Conservation (phyloP, 2,888 invertebrate genomes). For the Dicyrtomina minuta region DNA sequence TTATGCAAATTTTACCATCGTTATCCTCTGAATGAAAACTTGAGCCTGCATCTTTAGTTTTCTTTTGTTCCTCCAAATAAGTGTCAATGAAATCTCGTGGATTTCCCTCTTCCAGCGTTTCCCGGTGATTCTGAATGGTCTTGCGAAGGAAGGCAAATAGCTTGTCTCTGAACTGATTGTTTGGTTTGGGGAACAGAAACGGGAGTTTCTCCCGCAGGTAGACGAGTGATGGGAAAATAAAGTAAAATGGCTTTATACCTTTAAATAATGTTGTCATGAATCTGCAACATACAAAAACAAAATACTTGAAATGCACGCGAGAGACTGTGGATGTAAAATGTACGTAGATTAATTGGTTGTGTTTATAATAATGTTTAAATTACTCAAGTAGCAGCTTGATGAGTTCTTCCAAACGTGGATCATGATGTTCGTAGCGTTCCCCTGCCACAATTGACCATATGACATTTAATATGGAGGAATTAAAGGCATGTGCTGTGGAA, state of each 20-base stretch:
- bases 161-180: neutral
- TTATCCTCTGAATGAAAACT: neutral
- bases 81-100: conserved; percentile 24
- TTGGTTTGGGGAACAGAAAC: neutral
- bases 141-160: conserved; percentile 9
- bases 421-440: too few relatives aligned
- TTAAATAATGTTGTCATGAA: neutral
- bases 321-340: too few relatives aligned
- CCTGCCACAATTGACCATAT: too few relatives aligned
- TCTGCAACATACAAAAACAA: too few relatives aligned
- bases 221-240: neutral
- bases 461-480: too few relatives aligned
- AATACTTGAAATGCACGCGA: too few relatives aligned
- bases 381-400: neutral
- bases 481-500: too few relatives aligned
- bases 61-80: neutral
- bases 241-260: neutral
- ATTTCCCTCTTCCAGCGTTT: neutral
- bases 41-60: neutral
- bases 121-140: neutral
- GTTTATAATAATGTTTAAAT: too few relatives aligned
- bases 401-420: neutral
- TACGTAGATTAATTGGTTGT: too few relatives aligned
- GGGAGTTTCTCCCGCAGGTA: neutral
- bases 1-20: too few relatives aligned